Evolutionary conservation across 2,888 invertebrate genomes (phyloP), one percentile per base, ranked within the genome.

Genomic region (Ellobium chinense): DNA sequence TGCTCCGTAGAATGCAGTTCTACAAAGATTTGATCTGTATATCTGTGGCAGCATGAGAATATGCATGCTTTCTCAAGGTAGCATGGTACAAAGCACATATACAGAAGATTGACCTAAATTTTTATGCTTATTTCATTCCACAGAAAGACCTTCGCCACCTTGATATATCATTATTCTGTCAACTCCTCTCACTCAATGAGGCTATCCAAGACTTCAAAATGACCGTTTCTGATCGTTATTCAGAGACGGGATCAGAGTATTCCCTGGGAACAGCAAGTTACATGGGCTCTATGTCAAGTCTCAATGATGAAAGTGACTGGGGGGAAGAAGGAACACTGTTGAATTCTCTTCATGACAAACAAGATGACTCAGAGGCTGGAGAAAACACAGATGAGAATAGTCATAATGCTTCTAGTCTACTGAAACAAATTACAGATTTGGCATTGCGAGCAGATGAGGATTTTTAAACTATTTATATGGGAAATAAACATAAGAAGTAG

Each of bases 101-200:
- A 27, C 21, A 31, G 5, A 65, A 24, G 5, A 27, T 21, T 12
- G 29, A 27, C 27, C 29, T 14, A 7, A 39, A 5, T 37, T 37
- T 5, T 18, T 31, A 46, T 66, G 9, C 7, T 14, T 63, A 77
- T 77, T 78, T 29, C 46, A 3, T 34, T 75, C 58, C 37, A n/a
- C 95, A 98, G 98, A 97, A 96, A 89, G 96, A 96, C 88, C 94
- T 98, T 37, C 95, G 98, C 75, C 97, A 97, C 93, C 93, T 98
- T 93, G 98, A 98, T 94, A 94, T 98, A 87, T 96, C 97, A 0
- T 94, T 98, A 76, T 94, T 98, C 63, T 97, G 97, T 4, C 98
- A 98, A 93, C 94, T 98, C 85, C 97, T 97, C 97, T 96, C 97
- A 0, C 94, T 98, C 74, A 97, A 97, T 93, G 97, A 98, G 93